Evolutionary conservation across 2,888 invertebrate genomes (phyloP).

Genomic region (Lathronympha strigana): DNA sequence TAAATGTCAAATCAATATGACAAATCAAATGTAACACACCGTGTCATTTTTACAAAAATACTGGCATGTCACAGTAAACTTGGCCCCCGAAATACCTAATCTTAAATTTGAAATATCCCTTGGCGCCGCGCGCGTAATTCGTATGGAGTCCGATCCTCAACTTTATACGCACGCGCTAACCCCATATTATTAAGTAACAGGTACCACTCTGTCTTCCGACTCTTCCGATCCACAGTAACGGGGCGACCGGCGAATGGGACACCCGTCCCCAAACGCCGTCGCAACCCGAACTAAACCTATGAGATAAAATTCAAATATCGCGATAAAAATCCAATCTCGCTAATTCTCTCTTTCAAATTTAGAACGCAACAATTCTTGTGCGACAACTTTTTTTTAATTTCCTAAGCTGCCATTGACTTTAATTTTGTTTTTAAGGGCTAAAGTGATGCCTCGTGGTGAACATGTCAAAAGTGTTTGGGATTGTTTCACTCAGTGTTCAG

Average conservation of each 20-base stretch:
- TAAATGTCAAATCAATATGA: no score
- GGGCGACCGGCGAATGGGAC: not conserved
- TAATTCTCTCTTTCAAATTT: conserved; percentile 49
- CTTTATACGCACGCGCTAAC: conserved; percentile 31
- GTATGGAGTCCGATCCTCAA: conserved; percentile 25
- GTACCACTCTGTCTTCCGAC: conserved; percentile 11
- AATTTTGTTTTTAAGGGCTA: conserved; percentile 61
- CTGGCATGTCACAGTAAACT: not conserved
- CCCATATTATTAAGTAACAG: conserved; percentile 35
- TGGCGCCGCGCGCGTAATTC: not conserved
- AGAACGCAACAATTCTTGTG: conserved; percentile 47
- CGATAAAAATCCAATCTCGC: conserved; percentile 52
- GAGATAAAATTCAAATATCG: conserved; percentile 52
- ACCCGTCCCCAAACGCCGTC: conserved; percentile 33
- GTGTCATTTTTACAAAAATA: no score
- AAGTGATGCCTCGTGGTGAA: conserved; percentile 71
- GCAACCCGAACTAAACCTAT: conserved; percentile 48
- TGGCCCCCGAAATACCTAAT: not conserved
- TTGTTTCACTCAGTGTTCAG: conserved; percentile 75
- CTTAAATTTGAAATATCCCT: not conserved
- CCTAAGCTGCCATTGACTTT: conserved; percentile 67
- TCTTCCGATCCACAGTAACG: conserved; percentile 18
- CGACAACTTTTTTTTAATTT: conserved; percentile 46
- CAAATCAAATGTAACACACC: no score
- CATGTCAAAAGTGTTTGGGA: conserved; percentile 76